Evolutionary conservation across 2,113 vertebrate species (phyloP), one percentile per base, ranked within the genome.

Genomic region (Amphiprion percula): DNA sequence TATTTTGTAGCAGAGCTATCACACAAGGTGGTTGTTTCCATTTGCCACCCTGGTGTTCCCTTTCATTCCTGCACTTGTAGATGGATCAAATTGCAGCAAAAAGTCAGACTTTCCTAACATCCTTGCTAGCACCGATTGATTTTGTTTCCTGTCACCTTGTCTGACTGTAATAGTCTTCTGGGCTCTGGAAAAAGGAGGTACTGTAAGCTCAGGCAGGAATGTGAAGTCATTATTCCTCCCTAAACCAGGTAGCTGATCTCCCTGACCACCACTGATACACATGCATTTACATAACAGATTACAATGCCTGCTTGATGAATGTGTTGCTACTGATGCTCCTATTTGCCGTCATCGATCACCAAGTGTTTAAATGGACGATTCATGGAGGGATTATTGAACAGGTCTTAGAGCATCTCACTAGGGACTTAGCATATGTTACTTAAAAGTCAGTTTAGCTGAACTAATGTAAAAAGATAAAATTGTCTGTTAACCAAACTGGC

Each of bases 1-100:
- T 77, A 90, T 91, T 90, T 86, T 64, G 62, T 66, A 65, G 72
- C 76, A 78, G 50, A 66, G 58, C 68, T 76, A 69, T 83, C 59
- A 77, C 88, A 81, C 72, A 77, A 79, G 84, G 85, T 65, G 79
- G 80, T 79, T 85, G 85, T 88, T 92, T 91, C 78, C 77, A 91
- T 92, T 92, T 88, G 66, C 88, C 79, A 72, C 68, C 75, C 67
- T 65, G 47, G 24, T 75, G 87, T 91, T 91, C 63, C 83, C 63
- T 81, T 79, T 88, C 74, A 83, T 76, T 83, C 83, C 77, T 79
- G 44, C 24, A 23, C 65, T 80, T 64, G 52, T 59, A 70, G 74
- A 91, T 62, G 70, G 68, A 87, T 91, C 83, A 87, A 89, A 87
- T 63, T 21, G 79, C 41, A 67, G 17, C 59, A 62, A 86, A 30